These are phyloP conservation scores for Toxotes jaculatrix DNA, from an alignment of 2,113 vertebrate species.

Conservation along the genomic window DNA sequence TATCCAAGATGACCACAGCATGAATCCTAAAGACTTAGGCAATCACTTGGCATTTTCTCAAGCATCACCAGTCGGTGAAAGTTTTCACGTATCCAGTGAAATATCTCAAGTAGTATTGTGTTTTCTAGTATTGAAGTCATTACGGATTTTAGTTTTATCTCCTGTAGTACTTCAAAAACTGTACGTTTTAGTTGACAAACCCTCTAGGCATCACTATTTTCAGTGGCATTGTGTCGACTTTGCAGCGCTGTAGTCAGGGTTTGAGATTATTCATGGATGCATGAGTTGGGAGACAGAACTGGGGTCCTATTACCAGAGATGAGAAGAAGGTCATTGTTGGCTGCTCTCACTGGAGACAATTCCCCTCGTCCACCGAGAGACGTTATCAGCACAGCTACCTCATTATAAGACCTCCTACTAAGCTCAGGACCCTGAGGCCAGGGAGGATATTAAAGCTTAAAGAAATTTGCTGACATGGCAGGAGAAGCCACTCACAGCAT, in stretches of 20 bases:
- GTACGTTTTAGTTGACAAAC: background rate
- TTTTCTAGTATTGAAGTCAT: background rate
- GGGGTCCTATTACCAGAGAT: slow-evolving; percentile 40
- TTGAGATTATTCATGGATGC: slow-evolving; percentile 29
- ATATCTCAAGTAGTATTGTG: background rate
- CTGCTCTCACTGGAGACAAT: slow-evolving; percentile 35
- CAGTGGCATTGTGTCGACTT: slow-evolving; percentile 12
- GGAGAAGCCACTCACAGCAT: slow-evolving; percentile 31
- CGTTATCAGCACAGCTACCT: slow-evolving; percentile 51
- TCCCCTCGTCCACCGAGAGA: slow-evolving; percentile 30
- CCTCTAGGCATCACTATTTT: slow-evolving; percentile 4
- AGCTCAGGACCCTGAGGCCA: slow-evolving; percentile 44
- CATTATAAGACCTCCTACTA: slow-evolving; percentile 53
- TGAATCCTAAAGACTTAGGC: background rate
- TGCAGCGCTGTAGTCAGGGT: slow-evolving; percentile 23
- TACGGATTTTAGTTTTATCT: background rate
- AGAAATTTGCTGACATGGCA: slow-evolving; percentile 67
- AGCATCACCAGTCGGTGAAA: background rate
- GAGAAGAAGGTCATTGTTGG: slow-evolving; percentile 58
- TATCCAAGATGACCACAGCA: background rate
- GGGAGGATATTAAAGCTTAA: slow-evolving; percentile 66
- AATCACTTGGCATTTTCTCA: background rate
- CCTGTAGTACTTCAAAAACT: background rate
- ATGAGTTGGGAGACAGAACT: slow-evolving; percentile 36
- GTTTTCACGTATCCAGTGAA: background rate